Evolutionary conservation across 1,140 invertebrate genomes (phyloP), one percentile per base, ranked within the genome.

Genomic region (Drosophila suzukii): DNA sequence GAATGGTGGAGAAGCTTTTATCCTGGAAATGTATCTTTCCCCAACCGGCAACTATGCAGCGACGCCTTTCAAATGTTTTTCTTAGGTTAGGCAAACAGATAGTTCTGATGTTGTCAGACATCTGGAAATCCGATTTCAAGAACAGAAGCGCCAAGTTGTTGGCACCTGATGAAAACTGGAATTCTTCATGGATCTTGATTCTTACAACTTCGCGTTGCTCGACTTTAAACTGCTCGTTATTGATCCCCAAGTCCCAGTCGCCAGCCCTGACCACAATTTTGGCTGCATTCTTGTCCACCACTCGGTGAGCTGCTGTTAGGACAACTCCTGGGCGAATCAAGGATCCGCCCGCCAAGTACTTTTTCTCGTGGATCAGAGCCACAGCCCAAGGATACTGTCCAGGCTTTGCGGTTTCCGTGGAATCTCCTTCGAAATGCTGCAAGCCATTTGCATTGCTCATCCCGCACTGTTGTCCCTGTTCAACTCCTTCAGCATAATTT

Each of bases 1-100:
- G 77, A 11, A 95, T 34, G 27, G 1, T 5, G 12, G 63, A 53
- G n/a, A 7, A 17, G 3, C 4, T 1, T 8, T 8, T 0, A 0
- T 36, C 6, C 2, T 20, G 0, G 11, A 11, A 49, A 4, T 11
- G 13, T 0, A 13, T 15, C 7, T 30, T 24, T n/a, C 71, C 65
- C 71, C 71, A 72, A 11, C 71, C 71, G 0, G 67, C 65, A 5
- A 73, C 63, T 0, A 12, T 41, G 32, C 68, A 72, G 6, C 36
- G 51, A 0, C 36, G 30, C 6, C 30, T 11, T 2, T 39, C 17
- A 0, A 58, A 20, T 13, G 15, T 15, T 4, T 13, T 15, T 2
- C 7, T 17, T 0, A n/a, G 11, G 1, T 6, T 10, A 24, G 63
- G 54, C 55, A 73, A 13, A 36, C 70, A 68, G 1, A 73, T 73